These are phyloP conservation scores for Harpagus bidentatus DNA, from an alignment of 2,113 vertebrate genomes.

Conservation along the genomic window DNA sequence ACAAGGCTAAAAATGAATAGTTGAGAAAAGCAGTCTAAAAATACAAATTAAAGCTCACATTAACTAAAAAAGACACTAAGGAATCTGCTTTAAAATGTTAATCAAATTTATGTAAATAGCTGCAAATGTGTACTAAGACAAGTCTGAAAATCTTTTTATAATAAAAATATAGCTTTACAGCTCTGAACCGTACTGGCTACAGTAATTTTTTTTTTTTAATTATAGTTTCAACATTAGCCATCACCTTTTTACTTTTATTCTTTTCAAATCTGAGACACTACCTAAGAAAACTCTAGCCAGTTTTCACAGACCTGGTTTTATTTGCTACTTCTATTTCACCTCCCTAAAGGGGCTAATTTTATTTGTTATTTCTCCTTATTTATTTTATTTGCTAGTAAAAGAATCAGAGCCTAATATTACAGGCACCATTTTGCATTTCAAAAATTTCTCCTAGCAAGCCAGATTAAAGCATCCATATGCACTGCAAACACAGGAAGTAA, in stretches of 20 bases:
- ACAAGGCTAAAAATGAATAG: slow-evolving; percentile 60
- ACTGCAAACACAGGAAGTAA: background rate
- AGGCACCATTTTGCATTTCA: slow-evolving; percentile 25
- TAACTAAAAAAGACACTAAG: slow-evolving; percentile 59
- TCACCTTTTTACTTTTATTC: background rate
- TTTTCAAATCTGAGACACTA: background rate
- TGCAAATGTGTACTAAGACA: slow-evolving; percentile 38
- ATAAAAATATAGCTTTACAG: slow-evolving; percentile 53
- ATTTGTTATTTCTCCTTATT: background rate
- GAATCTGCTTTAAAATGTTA: slow-evolving; percentile 69
- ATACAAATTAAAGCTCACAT: slow-evolving; percentile 63
- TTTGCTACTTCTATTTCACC: background rate
- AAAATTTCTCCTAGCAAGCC: background rate
- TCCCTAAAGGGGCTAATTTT: background rate
- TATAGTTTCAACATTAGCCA: background rate
- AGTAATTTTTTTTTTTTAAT: background rate
- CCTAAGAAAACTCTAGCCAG: background rate
- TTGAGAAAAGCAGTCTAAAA: slow-evolving; percentile 57
- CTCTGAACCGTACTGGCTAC: slow-evolving; percentile 32
- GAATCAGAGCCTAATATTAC: background rate
- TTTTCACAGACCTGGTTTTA: background rate
- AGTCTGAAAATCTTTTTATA: slow-evolving; percentile 55
- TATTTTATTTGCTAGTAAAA: background rate
- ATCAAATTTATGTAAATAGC: slow-evolving; percentile 68
- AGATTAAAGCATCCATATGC: background rate